Base-by-base conservation (phyloP, 1,140 invertebrate genomes). In the Drosophila teissieri region DNA sequence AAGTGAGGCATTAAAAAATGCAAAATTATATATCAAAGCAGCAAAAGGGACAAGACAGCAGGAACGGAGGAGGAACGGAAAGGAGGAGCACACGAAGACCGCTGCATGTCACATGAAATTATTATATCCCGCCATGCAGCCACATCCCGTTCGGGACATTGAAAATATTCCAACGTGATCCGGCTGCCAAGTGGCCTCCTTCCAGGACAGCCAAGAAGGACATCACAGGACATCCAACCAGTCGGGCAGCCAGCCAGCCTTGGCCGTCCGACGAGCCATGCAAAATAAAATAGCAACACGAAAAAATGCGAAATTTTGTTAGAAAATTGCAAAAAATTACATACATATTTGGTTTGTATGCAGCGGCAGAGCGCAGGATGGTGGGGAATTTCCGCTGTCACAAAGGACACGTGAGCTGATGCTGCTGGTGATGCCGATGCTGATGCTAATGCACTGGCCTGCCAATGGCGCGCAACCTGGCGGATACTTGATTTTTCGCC, bases 21-120 rank as follows among this genome's bases (percentile, higher is more conserved):
- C 84, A 88, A 88, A 89, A 88, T 89, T 88, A 84, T 89, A 89
- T 88, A 88, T 88, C 84, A 89, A 88, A 89, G 84, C 80, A 83
- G 79, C 61, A 2, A 45, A 45, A 45, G 17, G 17, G 31, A 31
- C 31, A 31, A 10, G 42, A 11, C 61, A 22, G 55, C 51, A 67
- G 46, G 36, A 19, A 19, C 19, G 19, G 19, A 19, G 19, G 2
- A 19, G 19, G 19, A 19, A 2, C 1, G 19, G 19, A 5, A 2
- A 2, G 19, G 19, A 5, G 31, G 19, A 39, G 17, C 14, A 34
- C 54, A 69, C 52, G 45, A 27, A 42, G 69, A 58, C 15, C 60
- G 63, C 55, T 81, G 78, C 73, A 86, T 45, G 84, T 88, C 84
- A 88, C 86, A 88, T 88, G 84, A 88, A 88, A 88, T 89, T 88